Evolutionary conservation across 2,113 vertebrate species (phyloP), one percentile per base, ranked within the genome.

Genomic region (Hylia prasina): DNA sequence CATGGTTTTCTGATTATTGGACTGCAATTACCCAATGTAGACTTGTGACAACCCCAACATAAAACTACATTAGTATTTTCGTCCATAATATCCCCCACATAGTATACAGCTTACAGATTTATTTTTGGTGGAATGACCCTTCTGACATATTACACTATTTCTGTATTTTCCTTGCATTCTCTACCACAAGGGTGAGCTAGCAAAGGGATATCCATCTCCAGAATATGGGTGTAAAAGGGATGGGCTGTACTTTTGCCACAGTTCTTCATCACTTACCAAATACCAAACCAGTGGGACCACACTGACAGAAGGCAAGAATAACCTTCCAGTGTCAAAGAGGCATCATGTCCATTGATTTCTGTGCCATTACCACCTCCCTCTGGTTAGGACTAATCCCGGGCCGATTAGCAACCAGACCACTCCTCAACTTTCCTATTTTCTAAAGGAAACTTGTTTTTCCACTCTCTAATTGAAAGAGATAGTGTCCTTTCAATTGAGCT

Each of bases 381-480:
- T 27, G 33, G 27, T 70, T 44, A 91, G 37, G 30, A 47, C n/a
- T 71, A 66, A 18, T 53, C 18, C 18, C 2, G 24, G 10, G 31
- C 8, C 15, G 51, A 56, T 54, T 18, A 44, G 39, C 1, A 12
- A 58, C 89, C 60, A 77, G 13, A 77, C 6, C 77, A 54, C 47
- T 70, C 40, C 37, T 22, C 57, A 91, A 6, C n/a, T 71, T 84
- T 10, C 16, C 53, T 48, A 20, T 54, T 80, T 92, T 57, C 28
- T 91, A 44, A 78, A 92, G 20, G 45, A 89, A 86, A 86, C n/a
- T n/a, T 81, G 65, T 64, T 68, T 40, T 89, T 89, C 93, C 88
- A 48, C n/a, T 48, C 15, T 58, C 68, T 25, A 0, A 51, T 65
- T 70, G 20, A 78, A 94, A 89, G 66, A 86, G 24, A 58, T 58